phyloP scores from a whole-genome alignment of 2,888 invertebrate genomes.

The Polymixis lichenea region DNA sequence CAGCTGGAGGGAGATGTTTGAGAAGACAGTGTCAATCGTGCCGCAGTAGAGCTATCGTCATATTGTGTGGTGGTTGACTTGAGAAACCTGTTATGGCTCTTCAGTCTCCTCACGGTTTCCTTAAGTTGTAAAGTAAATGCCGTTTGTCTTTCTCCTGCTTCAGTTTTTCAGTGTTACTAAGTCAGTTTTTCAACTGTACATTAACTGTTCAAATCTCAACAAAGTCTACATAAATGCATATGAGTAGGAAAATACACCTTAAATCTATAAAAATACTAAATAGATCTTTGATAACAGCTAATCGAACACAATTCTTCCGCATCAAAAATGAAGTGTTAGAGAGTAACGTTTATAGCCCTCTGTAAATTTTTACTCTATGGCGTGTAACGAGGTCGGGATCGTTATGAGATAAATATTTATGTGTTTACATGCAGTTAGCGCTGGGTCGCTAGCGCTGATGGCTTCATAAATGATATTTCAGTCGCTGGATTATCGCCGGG shows the following conservation, averaged over 20 bases:
- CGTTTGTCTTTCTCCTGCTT: no score
- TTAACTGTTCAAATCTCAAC: neutral
- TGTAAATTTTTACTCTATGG: conserved; percentile 32
- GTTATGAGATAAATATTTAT: conserved; percentile 67
- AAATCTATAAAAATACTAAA: no score
- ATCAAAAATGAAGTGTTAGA: neutral
- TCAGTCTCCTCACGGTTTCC: no score
- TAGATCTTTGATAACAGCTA: no score
- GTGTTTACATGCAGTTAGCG: conserved; percentile 67
- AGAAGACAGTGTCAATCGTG: no score
- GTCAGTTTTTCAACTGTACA: no score
- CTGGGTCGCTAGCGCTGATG: conserved; percentile 58
- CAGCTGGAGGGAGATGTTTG: no score
- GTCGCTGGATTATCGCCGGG: conserved; percentile 49
- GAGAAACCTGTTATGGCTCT: no score
- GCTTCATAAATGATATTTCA: conserved; percentile 66
- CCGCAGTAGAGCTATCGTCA: no score
- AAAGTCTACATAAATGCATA: neutral
- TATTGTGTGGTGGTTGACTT: no score
- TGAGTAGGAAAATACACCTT: neutral
- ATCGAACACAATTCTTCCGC: neutral
- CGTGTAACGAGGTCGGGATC: conserved; percentile 59
- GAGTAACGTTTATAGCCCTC: neutral
- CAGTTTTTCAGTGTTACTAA: no score
- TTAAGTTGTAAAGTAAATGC: no score